Evolutionary conservation across 1,140 invertebrate species (phyloP).

Genomic region (Apis florea): DNA sequence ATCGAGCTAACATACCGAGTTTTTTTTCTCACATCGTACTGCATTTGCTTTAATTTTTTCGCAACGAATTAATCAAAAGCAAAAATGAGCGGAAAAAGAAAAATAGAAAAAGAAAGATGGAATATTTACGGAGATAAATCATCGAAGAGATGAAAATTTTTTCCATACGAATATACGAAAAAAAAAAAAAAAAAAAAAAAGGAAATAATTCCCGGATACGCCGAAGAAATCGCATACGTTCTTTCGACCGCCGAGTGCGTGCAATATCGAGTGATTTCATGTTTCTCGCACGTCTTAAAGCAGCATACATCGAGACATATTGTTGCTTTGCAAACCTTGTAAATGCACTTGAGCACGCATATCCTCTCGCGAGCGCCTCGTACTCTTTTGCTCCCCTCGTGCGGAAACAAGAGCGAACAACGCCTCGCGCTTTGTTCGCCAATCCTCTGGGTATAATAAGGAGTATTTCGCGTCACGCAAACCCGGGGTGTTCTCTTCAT

Average conservation of each 20-base stretch:
- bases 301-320: background rate
- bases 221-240: background rate
- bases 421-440: background rate
- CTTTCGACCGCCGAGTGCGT: background rate
- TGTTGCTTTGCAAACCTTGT: background rate
- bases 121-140: background rate
- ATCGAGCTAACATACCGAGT: too few relatives aligned
- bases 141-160: background rate
- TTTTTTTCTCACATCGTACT: background rate
- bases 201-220: background rate
- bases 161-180: background rate
- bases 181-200: background rate
- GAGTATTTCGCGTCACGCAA: conserved; percentile 22
- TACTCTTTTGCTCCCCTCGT: background rate
- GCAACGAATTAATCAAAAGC: background rate
- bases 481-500: conserved; percentile 41
- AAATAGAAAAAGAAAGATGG: background rate
- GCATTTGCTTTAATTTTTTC: conserved; percentile 1
- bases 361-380: conserved; percentile 6
- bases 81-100: background rate
- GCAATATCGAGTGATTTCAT: conserved; percentile 17
- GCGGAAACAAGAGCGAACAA: background rate
- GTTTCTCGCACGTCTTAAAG: conserved; percentile 8
- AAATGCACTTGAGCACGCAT: conserved; percentile 25
- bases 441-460: conserved; percentile 13